Evolutionary conservation across 35 echinoderm and acorn worm species (phyloP), one percentile per base, ranked within the genome.

Genomic region (Heliocidaris erythrogramma): DNA sequence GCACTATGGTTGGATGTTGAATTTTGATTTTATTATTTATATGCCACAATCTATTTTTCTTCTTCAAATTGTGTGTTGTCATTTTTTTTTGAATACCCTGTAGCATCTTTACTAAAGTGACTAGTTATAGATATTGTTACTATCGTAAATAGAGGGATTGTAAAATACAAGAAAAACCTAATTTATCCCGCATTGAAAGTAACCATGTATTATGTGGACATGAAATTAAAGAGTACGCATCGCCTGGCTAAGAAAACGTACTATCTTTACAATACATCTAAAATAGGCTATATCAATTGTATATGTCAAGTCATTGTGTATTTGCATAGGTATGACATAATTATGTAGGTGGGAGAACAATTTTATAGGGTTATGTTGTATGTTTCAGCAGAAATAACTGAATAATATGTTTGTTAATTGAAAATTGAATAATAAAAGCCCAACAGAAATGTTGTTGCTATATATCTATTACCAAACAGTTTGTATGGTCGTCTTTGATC

Each of bases 361-460:
- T 10, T 52, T 30, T 92, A 92, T 92, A 56, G 91, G 91, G 91
- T 78, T 92, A 92, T 92, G 91, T 92, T 92, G 91, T 92, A 92
- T 52, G 91, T 92, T 92, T 89, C 31, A 50, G 48, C 59, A 92
- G 48, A 92, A 92, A 92, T 92, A 92, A 92, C 91, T 92, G 49
- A 92, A 92, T 92, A 92, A 92, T 92, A 92, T 92, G 91, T 92
- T 92, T 92, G 91, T 92, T 92, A 92, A 92, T 92, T 92, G 91
- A 92, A 92, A 92, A 92, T 92, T 92, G 91, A 92, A 92, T 92
- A 92, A 92, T 59, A 92, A 92, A 92, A 59, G 91, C 91, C 91
- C 91, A 92, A 92, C 91, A 92, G 91, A 92, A 92, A 92, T 92
- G 91, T 92, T 92, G 91, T 78, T 27, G 65, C 65, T 78, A 78